Percentiles rank a stretch among this genome's conserved stretches.
Conservation (phyloP, 64 coral and sea anemone species). For the Anthopleura sola region DNA sequence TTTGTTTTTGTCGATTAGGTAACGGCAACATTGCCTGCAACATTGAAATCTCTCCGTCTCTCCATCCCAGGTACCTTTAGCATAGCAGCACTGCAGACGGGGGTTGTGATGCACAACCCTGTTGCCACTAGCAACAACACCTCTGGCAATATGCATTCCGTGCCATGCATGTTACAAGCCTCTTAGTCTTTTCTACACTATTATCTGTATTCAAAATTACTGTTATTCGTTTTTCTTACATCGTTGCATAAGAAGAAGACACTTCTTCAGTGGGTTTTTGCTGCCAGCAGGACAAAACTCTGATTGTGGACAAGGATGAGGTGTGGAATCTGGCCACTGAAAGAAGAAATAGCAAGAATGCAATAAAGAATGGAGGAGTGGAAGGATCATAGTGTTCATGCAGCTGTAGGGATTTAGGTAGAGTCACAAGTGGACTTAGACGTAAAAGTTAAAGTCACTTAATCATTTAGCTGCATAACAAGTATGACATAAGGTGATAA, state of each 20-base stretch:
- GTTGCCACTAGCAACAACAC: background rate
- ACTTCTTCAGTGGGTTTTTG: background rate
- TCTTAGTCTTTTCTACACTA: no score
- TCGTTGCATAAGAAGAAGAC: background rate
- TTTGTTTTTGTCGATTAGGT: background rate
- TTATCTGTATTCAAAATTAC: no score
- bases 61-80: background rate
- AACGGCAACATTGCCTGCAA: background rate
- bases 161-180: background rate
- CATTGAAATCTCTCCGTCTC: background rate
- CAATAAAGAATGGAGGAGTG: background rate
- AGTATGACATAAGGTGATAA: no score
- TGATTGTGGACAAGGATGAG: conserved; percentile 7
- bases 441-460: no score
- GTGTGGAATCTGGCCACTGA: conserved; percentile 9
- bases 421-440: no score
- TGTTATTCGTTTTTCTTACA: background rate
- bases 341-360: background rate
- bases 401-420: no score
- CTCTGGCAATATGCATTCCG: background rate
- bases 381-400: no score
- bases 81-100: background rate
- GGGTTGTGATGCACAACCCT: background rate
- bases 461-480: no score
- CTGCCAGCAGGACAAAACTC: conserved; percentile 35